These are phyloP conservation scores for Phymastichus coffea DNA, from an alignment of 1,140 invertebrate species.

Conservation along the genomic window DNA sequence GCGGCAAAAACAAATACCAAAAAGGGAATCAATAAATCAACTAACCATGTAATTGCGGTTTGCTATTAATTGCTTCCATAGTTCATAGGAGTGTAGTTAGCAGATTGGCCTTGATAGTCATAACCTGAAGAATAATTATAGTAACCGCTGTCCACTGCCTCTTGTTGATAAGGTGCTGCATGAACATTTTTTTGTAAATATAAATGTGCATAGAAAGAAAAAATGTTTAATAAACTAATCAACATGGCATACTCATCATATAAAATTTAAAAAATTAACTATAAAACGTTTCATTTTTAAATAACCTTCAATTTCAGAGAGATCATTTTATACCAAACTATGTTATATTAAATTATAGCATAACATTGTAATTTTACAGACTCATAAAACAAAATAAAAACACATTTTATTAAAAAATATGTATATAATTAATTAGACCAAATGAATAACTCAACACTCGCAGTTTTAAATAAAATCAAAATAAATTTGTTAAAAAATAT, in stretches of 20 bases:
- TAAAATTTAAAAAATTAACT: too few relatives aligned
- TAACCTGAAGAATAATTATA: conserved; percentile 37
- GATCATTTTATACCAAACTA: too few relatives aligned
- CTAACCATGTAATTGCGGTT: conserved; percentile 47
- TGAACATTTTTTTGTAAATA: conserved; percentile 33
- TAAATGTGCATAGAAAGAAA: too few relatives aligned
- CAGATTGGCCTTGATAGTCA: conserved; percentile 45
- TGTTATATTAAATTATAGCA: too few relatives aligned
- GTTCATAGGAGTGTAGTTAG: conserved; percentile 43
- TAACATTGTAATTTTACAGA: too few relatives aligned
- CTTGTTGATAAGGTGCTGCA: conserved; percentile 47
- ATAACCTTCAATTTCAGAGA: neutral
- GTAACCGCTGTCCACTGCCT: conserved; percentile 41
- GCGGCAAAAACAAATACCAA: conserved; percentile 15
- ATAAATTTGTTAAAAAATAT: neutral
- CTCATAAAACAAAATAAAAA: too few relatives aligned
- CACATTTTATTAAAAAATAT: too few relatives aligned
- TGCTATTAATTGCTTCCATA: conserved; percentile 42
- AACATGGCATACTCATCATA: too few relatives aligned
- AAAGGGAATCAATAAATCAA: conserved; percentile 28
- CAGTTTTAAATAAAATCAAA: neutral
- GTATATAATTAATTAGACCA: too few relatives aligned
- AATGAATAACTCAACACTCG: too few relatives aligned
- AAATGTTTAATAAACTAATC: conserved; percentile 16
- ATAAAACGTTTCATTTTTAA: conserved; percentile 18